phyloP scores from a whole-genome alignment of 2,113 vertebrate species.

The Myotis brandtii region DNA sequence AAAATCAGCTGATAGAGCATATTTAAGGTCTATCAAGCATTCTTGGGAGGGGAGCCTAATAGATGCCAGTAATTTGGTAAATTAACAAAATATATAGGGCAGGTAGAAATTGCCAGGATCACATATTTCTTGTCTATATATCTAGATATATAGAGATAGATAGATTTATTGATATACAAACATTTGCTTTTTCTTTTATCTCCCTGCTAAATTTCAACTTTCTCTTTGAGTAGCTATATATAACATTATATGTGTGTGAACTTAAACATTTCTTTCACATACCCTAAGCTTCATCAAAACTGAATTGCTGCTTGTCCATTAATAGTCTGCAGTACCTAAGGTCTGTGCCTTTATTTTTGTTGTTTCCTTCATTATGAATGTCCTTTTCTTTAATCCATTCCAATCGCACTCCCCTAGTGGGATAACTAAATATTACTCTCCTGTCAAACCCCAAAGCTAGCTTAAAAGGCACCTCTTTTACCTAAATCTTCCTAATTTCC shows the following conservation, averaged over 20 bases:
- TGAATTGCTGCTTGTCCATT: not conserved
- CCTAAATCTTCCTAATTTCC: not conserved
- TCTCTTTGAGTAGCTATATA: constrained; percentile 31
- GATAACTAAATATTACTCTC: not conserved
- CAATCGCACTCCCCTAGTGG: not conserved
- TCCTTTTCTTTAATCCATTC: not conserved
- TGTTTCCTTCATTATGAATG: not conserved
- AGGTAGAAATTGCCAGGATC: constrained; percentile 36
- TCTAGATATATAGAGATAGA: not conserved
- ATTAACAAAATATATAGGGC: constrained; percentile 41
- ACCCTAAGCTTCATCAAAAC: constrained; percentile 8
- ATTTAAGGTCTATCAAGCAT: not conserved
- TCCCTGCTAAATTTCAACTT: constrained; percentile 19
- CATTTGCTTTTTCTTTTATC: constrained; percentile 16
- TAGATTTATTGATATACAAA: not conserved
- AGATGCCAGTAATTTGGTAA: not conserved
- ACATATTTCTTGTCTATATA: not conserved
- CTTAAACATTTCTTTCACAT: not conserved
- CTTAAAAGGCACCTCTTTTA: not conserved
- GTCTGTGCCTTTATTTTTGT: not conserved
- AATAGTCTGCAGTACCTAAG: not conserved
- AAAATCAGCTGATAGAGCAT: constrained; percentile 22
- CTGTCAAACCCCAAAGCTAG: not conserved
- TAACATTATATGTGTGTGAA: constrained; percentile 21
- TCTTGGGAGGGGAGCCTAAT: not conserved